Evolutionary conservation across 2,797 vertebrate species (phyloP).

Genomic region (Catamblyrhynchus diadema): DNA sequence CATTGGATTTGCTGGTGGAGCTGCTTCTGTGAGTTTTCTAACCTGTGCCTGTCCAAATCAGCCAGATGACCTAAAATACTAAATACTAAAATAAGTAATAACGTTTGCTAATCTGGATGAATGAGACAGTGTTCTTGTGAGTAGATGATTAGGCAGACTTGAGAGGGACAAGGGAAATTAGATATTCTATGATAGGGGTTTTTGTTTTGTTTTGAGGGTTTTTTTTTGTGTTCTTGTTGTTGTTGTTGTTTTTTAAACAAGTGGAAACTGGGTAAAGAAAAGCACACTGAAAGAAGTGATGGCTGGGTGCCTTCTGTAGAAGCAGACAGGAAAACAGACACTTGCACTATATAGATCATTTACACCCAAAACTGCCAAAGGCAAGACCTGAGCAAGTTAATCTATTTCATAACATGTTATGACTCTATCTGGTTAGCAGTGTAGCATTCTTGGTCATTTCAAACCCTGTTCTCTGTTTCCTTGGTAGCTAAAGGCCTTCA

Average conservation of each 20-base stretch:
- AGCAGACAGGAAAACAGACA: neutral
- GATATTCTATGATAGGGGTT: neutral
- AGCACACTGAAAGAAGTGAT: neutral
- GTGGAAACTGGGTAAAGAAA: neutral
- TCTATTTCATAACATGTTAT: neutral
- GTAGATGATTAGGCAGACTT: neutral
- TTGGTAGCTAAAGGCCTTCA: neutral
- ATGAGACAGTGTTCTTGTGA: neutral
- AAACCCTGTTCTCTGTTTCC: neutral
- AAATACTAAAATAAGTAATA: neutral
- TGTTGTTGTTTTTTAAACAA: neutral
- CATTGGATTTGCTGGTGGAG: neutral
- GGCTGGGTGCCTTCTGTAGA: neutral
- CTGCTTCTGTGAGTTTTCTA: neutral
- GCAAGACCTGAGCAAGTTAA: neutral
- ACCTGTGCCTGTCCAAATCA: neutral
- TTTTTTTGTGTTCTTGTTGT: too few species aligned
- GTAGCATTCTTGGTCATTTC: neutral
- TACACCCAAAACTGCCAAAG: neutral
- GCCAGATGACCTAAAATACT: neutral
- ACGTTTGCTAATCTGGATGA: neutral
- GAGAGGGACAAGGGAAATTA: neutral
- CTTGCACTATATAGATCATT: neutral
- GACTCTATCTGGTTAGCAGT: neutral
- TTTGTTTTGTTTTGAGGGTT: neutral